These are phyloP conservation scores for Microplitis manilae DNA, from an alignment of 2,888 invertebrate genomes.

Conservation along the genomic window DNA sequence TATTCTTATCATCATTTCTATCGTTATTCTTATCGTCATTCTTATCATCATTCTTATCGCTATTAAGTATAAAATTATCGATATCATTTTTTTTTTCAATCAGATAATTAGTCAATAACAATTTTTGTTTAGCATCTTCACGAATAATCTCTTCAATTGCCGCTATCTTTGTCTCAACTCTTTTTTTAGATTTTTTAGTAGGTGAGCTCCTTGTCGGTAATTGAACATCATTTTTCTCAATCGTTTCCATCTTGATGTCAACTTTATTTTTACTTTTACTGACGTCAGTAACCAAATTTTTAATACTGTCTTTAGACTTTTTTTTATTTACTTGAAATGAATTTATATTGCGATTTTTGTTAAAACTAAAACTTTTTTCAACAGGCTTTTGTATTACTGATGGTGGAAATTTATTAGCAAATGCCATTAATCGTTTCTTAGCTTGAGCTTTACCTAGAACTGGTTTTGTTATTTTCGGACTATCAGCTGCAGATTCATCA, in stretches of 20 bases:
- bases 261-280: conserved; percentile 51
- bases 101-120: conserved; percentile 52
- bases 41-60: not conserved
- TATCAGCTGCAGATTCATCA: conserved; percentile 51
- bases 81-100: not conserved
- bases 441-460: conserved; percentile 69
- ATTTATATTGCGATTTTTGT: conserved; percentile 30
- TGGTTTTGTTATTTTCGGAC: conserved; percentile 64
- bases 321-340: conserved; percentile 42
- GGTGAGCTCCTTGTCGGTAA: not conserved
- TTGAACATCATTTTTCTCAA: not conserved
- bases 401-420: conserved; percentile 66
- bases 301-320: conserved; percentile 45
- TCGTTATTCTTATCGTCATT: not conserved
- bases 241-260: conserved; percentile 48
- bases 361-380: conserved; percentile 45
- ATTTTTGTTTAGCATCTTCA: conserved; percentile 64
- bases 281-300: conserved; percentile 46
- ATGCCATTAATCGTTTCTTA: conserved; percentile 69
- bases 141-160: conserved; percentile 69
- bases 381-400: conserved; percentile 56
- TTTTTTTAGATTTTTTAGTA: conserved; percentile 47
- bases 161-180: conserved; percentile 63
- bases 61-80: not conserved
- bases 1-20: too few relatives aligned